These are phyloP conservation scores for Dromas ardeola DNA, from an alignment of 2,113 vertebrate genomes.

Conservation along the genomic window DNA sequence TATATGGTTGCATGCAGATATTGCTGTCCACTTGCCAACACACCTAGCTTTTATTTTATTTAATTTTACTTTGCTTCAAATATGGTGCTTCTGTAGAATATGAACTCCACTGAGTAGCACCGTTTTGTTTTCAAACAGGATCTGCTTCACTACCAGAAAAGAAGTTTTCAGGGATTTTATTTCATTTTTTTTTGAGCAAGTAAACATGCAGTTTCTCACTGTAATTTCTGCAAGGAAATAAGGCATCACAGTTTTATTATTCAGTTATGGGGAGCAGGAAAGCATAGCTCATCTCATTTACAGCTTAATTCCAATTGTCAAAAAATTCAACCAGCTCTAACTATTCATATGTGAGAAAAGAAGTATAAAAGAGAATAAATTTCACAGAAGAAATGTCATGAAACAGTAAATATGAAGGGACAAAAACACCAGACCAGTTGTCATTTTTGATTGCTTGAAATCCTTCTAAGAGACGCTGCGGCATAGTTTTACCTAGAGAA, in stretches of 20 bases:
- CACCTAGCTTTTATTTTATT: not conserved
- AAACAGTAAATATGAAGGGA: not conserved
- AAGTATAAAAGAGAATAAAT: not conserved
- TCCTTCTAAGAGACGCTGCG: not conserved
- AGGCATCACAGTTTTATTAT: not conserved
- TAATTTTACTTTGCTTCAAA: not conserved
- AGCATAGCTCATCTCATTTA: not conserved
- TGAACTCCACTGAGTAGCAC: not conserved
- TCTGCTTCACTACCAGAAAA: not conserved
- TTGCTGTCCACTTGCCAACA: not conserved
- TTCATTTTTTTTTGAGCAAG: not conserved
- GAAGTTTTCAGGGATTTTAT: not conserved
- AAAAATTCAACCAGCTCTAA: not conserved
- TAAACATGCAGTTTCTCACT: not conserved
- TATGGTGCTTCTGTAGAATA: not conserved
- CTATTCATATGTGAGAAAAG: not conserved
- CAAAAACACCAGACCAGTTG: not conserved
- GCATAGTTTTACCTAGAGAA: not conserved
- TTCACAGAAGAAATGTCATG: not conserved
- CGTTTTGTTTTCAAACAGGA: not conserved
- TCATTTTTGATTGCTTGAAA: not conserved
- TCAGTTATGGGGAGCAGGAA: not conserved
- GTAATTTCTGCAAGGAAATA: not conserved
- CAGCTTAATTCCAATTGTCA: not conserved
- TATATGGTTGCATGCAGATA: not conserved